phyloP scores from a whole-genome alignment of 2,888 invertebrate genomes.

The Cataglyphis altisquamis region DNA sequence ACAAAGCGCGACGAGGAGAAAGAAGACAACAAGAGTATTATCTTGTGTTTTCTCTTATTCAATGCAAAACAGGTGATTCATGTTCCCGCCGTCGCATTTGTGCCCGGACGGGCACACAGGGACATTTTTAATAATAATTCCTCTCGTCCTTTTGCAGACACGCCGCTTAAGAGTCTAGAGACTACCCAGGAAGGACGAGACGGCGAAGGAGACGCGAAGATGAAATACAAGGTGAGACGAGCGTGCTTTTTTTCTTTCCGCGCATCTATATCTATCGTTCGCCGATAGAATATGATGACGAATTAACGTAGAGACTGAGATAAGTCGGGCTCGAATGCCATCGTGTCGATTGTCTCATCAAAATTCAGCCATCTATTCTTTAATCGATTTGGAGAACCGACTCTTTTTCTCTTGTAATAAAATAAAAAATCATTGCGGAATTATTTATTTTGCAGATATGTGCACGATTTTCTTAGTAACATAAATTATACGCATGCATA shows the following conservation, averaged over 20 bases:
- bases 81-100: slow-evolving; percentile 62
- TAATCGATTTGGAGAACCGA: neutral
- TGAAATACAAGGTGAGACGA: slow-evolving; percentile 83
- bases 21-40: slow-evolving; percentile 1
- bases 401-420: neutral
- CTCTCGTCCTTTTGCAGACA: slow-evolving; percentile 75
- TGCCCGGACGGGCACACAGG: slow-evolving; percentile 47
- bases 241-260: neutral
- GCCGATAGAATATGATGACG: neutral
- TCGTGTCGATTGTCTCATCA: slow-evolving; percentile 20
- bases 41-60: slow-evolving; percentile 61
- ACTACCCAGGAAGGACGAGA: slow-evolving; percentile 4
- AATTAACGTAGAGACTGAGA: neutral
- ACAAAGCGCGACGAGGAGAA: slow-evolving; percentile 31
- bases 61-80: slow-evolving; percentile 76
- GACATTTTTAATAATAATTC: slow-evolving; percentile 51
- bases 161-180: slow-evolving; percentile 44
- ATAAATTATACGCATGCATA: too few species aligned
- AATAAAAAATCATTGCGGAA: neutral
- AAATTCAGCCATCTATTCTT: slow-evolving; percentile 25
- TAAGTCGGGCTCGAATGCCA: slow-evolving; percentile 1
- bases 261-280: slow-evolving; percentile 9
- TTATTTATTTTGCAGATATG: slow-evolving; percentile 10
- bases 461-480: neutral
- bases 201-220: slow-evolving; percentile 66